These are phyloP conservation scores for Julus scanicus DNA, from an alignment of 2,888 invertebrate genomes.

Conservation along the genomic window DNA sequence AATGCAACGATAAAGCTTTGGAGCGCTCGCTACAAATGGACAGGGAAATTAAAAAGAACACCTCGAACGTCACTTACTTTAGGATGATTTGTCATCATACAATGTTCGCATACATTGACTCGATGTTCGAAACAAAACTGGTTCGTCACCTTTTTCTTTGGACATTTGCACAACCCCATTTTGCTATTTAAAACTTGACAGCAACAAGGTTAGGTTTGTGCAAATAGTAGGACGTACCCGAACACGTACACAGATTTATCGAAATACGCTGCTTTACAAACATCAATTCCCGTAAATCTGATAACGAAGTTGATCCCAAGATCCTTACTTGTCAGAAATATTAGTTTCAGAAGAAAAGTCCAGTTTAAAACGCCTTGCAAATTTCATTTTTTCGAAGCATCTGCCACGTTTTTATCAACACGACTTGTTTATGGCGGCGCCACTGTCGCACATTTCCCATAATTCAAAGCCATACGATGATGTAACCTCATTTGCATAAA, in stretches of 20 bases:
- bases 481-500: neutral
- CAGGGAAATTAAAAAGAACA: neutral
- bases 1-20: neutral
- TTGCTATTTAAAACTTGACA: slow-evolving; percentile 5
- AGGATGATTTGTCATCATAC: slow-evolving; percentile 95
- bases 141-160: slow-evolving; percentile 95
- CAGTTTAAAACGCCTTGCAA: neutral
- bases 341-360: neutral
- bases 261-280: neutral
- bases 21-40: neutral
- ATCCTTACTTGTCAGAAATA: neutral
- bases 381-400: neutral
- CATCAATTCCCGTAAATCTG: neutral
- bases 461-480: neutral
- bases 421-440: neutral
- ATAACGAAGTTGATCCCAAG: neutral
- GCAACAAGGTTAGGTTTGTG: neutral
- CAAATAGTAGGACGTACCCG: neutral
- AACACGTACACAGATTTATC: neutral
- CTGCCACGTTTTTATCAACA: neutral
- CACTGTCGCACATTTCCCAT: neutral
- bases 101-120: slow-evolving; percentile 99
- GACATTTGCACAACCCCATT: slow-evolving; percentile 99
- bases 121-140: slow-evolving; percentile 99
- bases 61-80: slow-evolving; percentile 74